Evolutionary conservation across 2,113 vertebrate species (phyloP).

Genomic region (Cynoglossus semilaevis): DNA sequence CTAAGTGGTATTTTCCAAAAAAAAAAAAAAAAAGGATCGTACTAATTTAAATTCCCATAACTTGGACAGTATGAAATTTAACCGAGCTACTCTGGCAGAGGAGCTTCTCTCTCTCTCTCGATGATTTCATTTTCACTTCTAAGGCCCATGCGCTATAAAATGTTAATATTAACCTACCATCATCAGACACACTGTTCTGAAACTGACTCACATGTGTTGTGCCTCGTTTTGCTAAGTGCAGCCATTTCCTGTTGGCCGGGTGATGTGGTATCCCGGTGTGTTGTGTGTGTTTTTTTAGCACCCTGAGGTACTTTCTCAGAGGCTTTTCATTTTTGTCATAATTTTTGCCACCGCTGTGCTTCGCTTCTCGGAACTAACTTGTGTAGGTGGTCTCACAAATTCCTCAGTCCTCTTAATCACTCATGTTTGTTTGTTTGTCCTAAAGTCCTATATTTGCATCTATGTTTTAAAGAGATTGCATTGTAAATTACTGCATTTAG

Average conservation of each 20-base stretch:
- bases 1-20: too few relatives aligned
- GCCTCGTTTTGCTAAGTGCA: conserved; percentile 46
- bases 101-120: too few relatives aligned
- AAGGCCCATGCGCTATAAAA: too few relatives aligned
- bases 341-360: conserved; percentile 23
- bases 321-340: conserved; percentile 54
- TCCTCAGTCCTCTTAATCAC: conserved; percentile 1
- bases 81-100: too few relatives aligned
- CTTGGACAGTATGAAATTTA: too few relatives aligned
- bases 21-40: too few relatives aligned
- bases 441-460: conserved; percentile 1
- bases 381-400: background rate
- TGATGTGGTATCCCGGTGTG: conserved; percentile 45
- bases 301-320: conserved; percentile 38
- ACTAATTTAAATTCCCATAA: too few relatives aligned
- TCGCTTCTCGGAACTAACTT: conserved; percentile 8
- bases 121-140: too few relatives aligned
- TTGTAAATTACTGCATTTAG: background rate
- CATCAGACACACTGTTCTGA: background rate
- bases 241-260: conserved; percentile 59
- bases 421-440: background rate
- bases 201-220: conserved; percentile 15
- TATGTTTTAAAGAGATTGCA: background rate
- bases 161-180: too few relatives aligned
- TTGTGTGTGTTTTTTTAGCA: conserved; percentile 51